Percentiles rank a stretch among this genome's conserved stretches.
phyloP scores from a whole-genome alignment of 2,797 vertebrate genomes.

The Helicolenus hilgendorfi region DNA sequence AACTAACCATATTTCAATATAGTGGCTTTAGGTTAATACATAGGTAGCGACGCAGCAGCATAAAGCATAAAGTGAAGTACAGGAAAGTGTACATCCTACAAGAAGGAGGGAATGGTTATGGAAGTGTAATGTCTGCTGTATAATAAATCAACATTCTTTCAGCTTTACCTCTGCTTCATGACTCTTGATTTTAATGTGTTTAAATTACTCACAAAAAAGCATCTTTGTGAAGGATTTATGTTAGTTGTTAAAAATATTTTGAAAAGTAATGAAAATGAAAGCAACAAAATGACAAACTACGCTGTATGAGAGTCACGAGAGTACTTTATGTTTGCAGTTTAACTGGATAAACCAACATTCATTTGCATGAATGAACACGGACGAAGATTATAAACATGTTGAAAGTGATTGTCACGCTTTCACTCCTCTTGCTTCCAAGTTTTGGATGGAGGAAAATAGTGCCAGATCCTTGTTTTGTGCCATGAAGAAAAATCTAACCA shows the following conservation, averaged over 20 bases:
- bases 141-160: conserved; percentile 9
- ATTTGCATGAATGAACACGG: background rate
- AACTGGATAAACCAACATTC: background rate
- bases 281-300: background rate
- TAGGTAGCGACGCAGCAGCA: background rate
- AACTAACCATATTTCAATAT: background rate
- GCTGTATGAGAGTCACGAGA: background rate
- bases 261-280: background rate
- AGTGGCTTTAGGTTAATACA: background rate
- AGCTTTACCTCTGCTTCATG: background rate
- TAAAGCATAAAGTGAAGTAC: background rate
- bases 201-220: background rate
- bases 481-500: background rate
- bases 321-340: background rate
- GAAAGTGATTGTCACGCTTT: background rate
- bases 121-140: background rate
- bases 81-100: background rate
- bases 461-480: too few species aligned
- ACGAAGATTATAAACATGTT: background rate
- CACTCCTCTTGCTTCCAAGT: background rate
- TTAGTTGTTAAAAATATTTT: background rate
- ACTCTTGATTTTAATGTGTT: background rate
- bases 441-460: background rate
- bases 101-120: background rate
- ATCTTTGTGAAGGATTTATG: background rate